These are phyloP conservation scores for Dendronephthya gigantea DNA, from an alignment of 64 coral and sea anemone genomes.

Conservation along the genomic window DNA sequence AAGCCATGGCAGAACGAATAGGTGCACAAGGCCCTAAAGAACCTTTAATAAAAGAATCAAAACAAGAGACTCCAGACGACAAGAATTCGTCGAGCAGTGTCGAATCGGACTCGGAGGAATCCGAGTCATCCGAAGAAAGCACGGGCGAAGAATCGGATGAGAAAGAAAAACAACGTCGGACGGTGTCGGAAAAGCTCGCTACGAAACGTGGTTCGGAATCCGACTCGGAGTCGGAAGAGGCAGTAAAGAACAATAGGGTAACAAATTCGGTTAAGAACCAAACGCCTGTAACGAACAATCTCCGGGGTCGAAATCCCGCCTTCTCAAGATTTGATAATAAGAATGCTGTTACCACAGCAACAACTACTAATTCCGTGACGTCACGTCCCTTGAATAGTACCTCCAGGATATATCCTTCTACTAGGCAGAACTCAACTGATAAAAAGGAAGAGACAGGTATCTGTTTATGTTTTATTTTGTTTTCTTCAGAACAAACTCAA, in stretches of 20 bases:
- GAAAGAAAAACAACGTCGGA: conserved; percentile 3
- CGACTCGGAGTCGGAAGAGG: conserved; percentile 10
- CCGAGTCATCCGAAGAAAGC: background rate
- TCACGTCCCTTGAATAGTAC: background rate
- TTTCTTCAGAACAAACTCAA: too few relatives aligned
- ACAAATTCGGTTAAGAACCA: background rate
- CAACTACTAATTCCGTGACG: background rate
- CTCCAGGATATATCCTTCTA: background rate
- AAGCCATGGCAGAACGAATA: background rate
- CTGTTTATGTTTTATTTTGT: too few relatives aligned
- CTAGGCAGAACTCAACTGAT: background rate
- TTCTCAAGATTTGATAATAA: background rate
- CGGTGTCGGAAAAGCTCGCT: background rate
- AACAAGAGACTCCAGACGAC: background rate
- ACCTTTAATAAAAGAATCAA: background rate
- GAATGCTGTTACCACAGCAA: conserved; percentile 15
- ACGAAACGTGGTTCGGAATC: background rate
- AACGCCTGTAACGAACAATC: conserved; percentile 8
- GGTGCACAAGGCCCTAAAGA: background rate
- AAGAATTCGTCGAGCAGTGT: background rate
- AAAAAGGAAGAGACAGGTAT: background rate
- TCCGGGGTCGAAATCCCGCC: background rate
- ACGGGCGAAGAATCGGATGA: background rate
- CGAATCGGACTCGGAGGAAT: background rate
- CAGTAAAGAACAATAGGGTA: background rate